Percentiles rank a stretch among this genome's conserved stretches.
phyloP scores from a whole-genome alignment of 2,113 vertebrate genomes.

The Ancistrus triradiatus region DNA sequence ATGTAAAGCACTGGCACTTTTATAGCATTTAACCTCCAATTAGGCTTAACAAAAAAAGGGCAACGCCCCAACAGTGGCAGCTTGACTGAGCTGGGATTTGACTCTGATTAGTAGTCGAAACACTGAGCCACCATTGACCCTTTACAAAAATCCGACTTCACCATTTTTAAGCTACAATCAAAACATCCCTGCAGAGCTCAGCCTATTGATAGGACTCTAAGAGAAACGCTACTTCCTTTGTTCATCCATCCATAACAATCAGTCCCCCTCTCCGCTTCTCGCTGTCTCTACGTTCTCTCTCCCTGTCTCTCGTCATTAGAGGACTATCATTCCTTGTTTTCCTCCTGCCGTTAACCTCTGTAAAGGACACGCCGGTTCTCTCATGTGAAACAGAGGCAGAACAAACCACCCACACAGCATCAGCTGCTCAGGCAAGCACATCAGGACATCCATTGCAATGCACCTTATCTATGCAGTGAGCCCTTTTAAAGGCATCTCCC shows the following conservation, averaged over 20 bases:
- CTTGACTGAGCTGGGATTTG: no score
- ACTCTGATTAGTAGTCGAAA: no score
- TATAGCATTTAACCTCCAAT: no score
- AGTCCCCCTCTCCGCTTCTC: slow-evolving; percentile 17
- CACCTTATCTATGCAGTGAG: no score
- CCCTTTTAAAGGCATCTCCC: no score
- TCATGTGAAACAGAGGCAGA: slow-evolving; percentile 13
- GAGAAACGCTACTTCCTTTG: not conserved
- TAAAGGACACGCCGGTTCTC: slow-evolving; percentile 10
- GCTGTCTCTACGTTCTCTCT: no score
- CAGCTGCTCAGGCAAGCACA: slow-evolving; percentile 12
- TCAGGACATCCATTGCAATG: slow-evolving; percentile 24
- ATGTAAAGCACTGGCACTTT: no score
- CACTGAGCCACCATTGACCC: no score
- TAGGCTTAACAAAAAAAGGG: no score
- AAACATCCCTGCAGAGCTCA: not conserved
- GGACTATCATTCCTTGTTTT: no score
- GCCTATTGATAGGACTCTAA: not conserved
- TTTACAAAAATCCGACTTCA: no score
- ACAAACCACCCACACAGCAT: slow-evolving; percentile 1
- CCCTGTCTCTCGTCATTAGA: slow-evolving; percentile 15
- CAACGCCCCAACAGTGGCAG: no score
- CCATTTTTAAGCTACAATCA: not conserved
- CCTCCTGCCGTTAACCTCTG: slow-evolving; percentile 30
- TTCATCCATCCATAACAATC: not conserved